These are phyloP conservation scores for Streptopelia turtur DNA, from an alignment of 2,797 vertebrate species.

Conservation along the genomic window DNA sequence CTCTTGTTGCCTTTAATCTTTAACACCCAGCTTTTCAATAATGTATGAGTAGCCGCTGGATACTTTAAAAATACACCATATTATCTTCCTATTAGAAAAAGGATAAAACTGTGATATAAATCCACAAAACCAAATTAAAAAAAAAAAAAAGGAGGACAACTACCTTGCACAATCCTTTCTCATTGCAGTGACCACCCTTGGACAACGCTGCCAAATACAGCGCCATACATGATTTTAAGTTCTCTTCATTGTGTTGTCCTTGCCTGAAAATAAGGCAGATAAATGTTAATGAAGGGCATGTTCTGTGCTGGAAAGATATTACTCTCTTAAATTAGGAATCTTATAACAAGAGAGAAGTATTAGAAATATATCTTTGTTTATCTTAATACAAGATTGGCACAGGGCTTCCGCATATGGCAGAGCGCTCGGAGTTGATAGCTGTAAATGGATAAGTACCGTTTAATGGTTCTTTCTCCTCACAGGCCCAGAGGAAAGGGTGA, in stretches of 20 bases:
- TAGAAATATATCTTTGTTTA: background rate
- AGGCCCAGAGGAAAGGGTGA: background rate
- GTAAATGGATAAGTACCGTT: background rate
- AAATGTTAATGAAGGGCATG: background rate
- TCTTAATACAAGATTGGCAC: background rate
- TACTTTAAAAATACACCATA: background rate
- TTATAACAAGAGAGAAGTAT: background rate
- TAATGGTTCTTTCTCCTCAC: background rate
- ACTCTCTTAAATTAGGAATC: background rate
- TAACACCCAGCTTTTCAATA: constrained; percentile 15
- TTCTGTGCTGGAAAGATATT: background rate
- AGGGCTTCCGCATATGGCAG: background rate
- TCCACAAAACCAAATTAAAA: background rate
- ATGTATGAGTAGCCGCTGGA: background rate
- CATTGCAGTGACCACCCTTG: background rate
- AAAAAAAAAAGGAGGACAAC: background rate
- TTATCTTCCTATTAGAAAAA: background rate
- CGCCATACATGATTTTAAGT: accelerated
- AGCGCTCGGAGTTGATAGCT: background rate
- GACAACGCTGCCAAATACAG: background rate
- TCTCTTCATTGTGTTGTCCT: background rate
- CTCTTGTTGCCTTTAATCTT: constrained; percentile 21
- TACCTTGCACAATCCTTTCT: background rate
- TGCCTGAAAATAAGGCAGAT: background rate
- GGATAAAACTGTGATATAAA: background rate